A percentile compares a stretch with the other conserved stretches of the same genome.
phyloP scores from a whole-genome alignment of 2,888 invertebrate genomes.

The Philonicus albiceps region DNA sequence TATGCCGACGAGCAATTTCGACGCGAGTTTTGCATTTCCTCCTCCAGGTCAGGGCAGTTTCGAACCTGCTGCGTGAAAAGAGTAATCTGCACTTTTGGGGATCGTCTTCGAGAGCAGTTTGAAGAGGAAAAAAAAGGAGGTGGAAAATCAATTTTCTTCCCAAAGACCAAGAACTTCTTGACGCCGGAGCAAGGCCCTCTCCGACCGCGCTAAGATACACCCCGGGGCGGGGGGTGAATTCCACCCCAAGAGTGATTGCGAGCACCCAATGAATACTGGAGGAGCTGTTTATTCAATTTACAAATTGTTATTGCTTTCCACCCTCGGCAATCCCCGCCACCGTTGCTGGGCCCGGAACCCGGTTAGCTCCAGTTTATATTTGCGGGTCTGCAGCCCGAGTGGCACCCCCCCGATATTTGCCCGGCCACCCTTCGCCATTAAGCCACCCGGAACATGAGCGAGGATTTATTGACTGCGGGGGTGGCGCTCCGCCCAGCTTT shows the following conservation, averaged over 20 bases:
- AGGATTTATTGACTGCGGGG: constrained; percentile 38
- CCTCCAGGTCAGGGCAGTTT: background rate
- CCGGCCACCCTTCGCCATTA: background rate
- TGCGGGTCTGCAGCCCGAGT: background rate
- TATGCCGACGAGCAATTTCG: background rate
- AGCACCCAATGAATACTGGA: constrained; percentile 40
- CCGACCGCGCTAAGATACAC: background rate
- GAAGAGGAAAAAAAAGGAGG: background rate
- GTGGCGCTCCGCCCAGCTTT: constrained; percentile 7
- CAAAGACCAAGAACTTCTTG: background rate
- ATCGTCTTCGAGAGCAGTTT: background rate
- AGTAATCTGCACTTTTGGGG: background rate
- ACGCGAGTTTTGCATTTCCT: background rate
- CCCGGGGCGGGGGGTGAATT: background rate
- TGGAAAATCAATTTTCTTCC: constrained; percentile 14
- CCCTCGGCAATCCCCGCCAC: background rate
- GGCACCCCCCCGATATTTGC: background rate
- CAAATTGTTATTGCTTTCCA: constrained; percentile 45
- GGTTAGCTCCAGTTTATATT: constrained; percentile 17
- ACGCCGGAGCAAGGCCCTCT: background rate
- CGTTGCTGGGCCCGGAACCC: no score
- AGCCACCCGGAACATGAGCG: constrained; percentile 23
- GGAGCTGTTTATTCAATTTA: constrained; percentile 47
- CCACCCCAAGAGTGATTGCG: constrained; percentile 17
- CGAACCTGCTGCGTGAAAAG: background rate